Evolutionary conservation across 92 coral and sea anemone genomes (phyloP).

Genomic region (Desmophyllum pertusum): DNA sequence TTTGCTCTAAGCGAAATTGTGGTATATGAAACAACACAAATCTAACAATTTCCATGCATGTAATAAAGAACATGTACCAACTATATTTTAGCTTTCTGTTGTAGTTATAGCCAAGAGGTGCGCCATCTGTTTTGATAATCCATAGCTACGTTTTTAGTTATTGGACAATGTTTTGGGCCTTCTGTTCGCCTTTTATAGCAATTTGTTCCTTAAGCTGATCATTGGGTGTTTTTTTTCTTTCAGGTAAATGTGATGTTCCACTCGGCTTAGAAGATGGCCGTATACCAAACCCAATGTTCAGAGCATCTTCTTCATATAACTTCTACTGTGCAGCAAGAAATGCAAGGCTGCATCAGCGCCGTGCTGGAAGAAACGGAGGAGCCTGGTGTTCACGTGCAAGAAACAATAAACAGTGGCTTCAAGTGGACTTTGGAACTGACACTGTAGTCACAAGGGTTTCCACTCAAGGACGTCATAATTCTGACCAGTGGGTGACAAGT

Average conservation of each 20-base stretch:
- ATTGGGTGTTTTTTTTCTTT: not conserved
- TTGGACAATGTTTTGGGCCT: not conserved
- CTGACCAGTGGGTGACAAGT: slow-evolving; percentile 80
- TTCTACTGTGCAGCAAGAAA: slow-evolving; percentile 70
- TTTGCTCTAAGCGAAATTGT: too few relatives aligned
- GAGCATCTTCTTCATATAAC: slow-evolving; percentile 74
- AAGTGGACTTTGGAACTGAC: slow-evolving; percentile 76
- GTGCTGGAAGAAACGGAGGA: slow-evolving; percentile 60
- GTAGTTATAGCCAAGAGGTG: too few relatives aligned
- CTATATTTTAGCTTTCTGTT: too few relatives aligned
- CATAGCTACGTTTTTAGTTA: too few relatives aligned
- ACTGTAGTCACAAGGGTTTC: slow-evolving; percentile 60
- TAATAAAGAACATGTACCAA: too few relatives aligned
- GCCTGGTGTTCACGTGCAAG: slow-evolving; percentile 70
- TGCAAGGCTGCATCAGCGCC: slow-evolving; percentile 76
- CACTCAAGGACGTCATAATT: slow-evolving; percentile 85
- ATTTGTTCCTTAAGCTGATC: not conserved
- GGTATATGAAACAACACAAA: too few relatives aligned
- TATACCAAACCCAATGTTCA: slow-evolving; percentile 63
- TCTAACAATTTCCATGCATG: too few relatives aligned
- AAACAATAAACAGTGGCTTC: slow-evolving; percentile 80
- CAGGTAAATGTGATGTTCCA: slow-evolving; percentile 89
- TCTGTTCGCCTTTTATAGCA: not conserved
- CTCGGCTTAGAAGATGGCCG: slow-evolving; percentile 82
- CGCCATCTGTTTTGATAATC: too few relatives aligned